Percentiles rank a stretch among this genome's conserved stretches.
Evolutionary conservation across 2,797 vertebrate species (phyloP).

Genomic region (Halcyon chelicuti): DNA sequence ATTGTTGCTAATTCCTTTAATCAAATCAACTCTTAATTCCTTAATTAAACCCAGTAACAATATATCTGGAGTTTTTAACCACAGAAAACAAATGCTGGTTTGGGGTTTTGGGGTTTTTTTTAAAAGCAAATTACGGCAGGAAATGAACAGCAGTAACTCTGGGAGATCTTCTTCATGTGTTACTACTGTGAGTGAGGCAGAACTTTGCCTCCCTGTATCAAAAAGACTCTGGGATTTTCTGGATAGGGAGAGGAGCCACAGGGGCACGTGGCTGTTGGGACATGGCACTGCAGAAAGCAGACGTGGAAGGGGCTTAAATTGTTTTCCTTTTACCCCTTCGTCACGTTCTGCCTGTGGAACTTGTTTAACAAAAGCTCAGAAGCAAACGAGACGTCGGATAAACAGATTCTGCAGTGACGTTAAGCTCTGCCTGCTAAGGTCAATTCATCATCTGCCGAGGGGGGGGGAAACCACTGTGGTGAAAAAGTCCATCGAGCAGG

Average conservation of each 20-base stretch:
- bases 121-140: not conserved
- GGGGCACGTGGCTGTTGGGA: not conserved
- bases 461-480: constrained; percentile 34
- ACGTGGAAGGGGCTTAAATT: not conserved
- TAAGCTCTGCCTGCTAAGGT: not conserved
- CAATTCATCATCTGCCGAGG: not conserved
- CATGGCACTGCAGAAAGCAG: not conserved
- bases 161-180: not conserved
- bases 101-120: not conserved
- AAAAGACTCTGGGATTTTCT: not conserved
- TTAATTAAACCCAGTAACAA: constrained; percentile 57
- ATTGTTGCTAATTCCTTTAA: constrained; percentile 47
- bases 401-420: not conserved
- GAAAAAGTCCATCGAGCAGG: constrained; percentile 57
- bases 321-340: not conserved
- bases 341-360: not conserved
- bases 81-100: constrained; percentile 15
- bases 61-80: constrained; percentile 63
- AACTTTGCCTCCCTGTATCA: not conserved
- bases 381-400: not conserved
- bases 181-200: not conserved
- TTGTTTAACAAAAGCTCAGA: not conserved
- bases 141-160: not conserved
- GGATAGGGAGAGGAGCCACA: not conserved
- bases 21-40: constrained; percentile 48